Evolutionary conservation across 2,888 invertebrate species (phyloP).

Genomic region (Germaria angustata): DNA sequence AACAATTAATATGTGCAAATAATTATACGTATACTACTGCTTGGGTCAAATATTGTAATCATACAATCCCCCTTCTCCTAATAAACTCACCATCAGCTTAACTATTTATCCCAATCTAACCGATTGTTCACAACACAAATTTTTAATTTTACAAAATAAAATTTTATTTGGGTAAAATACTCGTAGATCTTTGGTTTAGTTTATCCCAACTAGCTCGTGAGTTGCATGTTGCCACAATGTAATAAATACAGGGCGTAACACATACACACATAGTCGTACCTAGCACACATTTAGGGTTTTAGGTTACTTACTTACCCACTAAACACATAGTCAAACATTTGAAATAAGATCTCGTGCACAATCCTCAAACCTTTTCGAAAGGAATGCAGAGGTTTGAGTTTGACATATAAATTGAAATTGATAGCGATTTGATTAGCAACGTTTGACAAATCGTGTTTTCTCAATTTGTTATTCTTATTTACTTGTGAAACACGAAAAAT

Average conservation of each 20-base stretch:
- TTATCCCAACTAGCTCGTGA: neutral
- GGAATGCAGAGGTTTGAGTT: no score
- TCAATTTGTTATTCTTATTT: no score
- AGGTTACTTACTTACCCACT: neutral
- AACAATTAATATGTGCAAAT: constrained; percentile 41
- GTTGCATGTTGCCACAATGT: neutral
- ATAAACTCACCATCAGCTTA: neutral
- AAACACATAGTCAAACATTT: no score
- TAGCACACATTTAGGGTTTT: neutral
- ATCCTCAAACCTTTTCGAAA: no score
- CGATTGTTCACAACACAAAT: neutral
- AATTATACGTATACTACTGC: constrained; percentile 64
- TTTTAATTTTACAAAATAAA: constrained; percentile 7
- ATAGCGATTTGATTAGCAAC: no score
- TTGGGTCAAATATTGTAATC: constrained; percentile 49
- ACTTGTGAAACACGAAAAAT: no score
- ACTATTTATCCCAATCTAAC: neutral
- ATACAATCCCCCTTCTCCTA: neutral
- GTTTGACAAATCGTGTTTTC: no score
- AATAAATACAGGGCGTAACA: neutral
- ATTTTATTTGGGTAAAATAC: neutral
- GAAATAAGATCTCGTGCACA: no score
- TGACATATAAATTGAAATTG: no score
- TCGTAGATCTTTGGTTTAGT: neutral
- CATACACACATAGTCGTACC: neutral